Base-by-base conservation (phyloP, 2,888 invertebrate genomes). In the Eupeodes luniger region DNA sequence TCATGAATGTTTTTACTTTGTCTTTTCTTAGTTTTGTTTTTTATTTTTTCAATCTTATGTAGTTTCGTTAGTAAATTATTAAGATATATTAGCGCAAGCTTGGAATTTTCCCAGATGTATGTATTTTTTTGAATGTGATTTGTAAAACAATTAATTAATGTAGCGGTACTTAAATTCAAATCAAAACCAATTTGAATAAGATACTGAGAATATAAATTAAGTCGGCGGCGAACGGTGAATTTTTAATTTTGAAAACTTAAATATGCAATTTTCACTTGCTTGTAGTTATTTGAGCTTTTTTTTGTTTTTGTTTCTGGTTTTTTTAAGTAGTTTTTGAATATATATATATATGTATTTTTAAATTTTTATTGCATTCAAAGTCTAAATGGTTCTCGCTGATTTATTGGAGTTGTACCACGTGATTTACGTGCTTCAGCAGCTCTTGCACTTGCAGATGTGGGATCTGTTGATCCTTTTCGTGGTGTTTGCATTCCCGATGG, bases 371-470 rank as follows among this genome's bases (percentile, higher is more conserved):
- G 5, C 34, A 70, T 81, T 88, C 96, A 96, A 90, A 96, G 95
- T 94, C 96, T 95, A 95, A 96, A 96, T 91, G 96, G 96, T 94
- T 96, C 96, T 92, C 96, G 95, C 93, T 93, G 93, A 85, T 93
- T 92, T 49, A 93, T 92, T 67, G 94, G 94, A 78, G 94, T 94
- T 69, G 93, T 92, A 40, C 94, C 94, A 44, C 94, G 93, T 64
- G 93, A 91, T 90, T 93, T 93, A 80, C 93, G 91, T 69, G 93
- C 91, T 70, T 70, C 70, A 36, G 92, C 92, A 27, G 72, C 72
- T 86, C 92, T 92, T 82, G 92, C 91, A 44, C 93, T 92, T 51
- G 80, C 44, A 74, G 90, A 40, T 83, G 90, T 80, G 10, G 93
- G 93, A 83, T 94, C 94, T 40, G 92, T 92, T 70, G 93, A 93